Evolutionary conservation across 2,113 vertebrate genomes (phyloP), one percentile per base, ranked within the genome.

Genomic region (Stegastes partitus): DNA sequence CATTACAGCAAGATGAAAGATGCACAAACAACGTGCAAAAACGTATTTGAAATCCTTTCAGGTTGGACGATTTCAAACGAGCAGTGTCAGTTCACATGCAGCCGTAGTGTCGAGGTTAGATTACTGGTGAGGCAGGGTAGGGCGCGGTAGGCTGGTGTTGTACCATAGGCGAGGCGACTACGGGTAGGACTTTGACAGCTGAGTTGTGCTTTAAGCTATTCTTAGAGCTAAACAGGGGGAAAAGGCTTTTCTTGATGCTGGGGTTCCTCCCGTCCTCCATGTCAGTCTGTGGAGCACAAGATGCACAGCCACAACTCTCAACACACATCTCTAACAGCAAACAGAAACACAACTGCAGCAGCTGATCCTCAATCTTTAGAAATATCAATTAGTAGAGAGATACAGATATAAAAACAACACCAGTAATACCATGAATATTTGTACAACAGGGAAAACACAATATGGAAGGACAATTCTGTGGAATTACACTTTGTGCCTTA

Each of bases 141-240:
- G 90, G 90, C 49, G 71, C 69, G 49, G 94, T 80, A 85, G 93
- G 95, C 95, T 90, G 91, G 94, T 96, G 94, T 89, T 96, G 96
- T 97, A 98, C 97, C 98, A 99, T 97, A 82, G 98, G 96, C 87
- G 97, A 96, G 95, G 96, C 95, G 93, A 98, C 96, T 96, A 98
- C 96, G 93, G 98, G 97, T 87, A 98, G 96, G 93, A 97, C 97
- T 97, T 98, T 98, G 95, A 97, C 97, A 95, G 98, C 97, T 91
- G 97, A 96, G 92, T 96, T 98, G 97, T 96, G 96, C 96, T 99
- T 99, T 97, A 99, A 96, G 96, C 97, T 97, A 96, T 96, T 99
- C 96, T 99, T 99, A 96, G 98, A 97, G 96, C 96, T 98, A 97
- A 99, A 99, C 95, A 99, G 97, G 93, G 98, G 98, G 91, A 99